phyloP scores from a whole-genome alignment of 2,797 vertebrate species.

The Hapalemur alaotrensis region DNA sequence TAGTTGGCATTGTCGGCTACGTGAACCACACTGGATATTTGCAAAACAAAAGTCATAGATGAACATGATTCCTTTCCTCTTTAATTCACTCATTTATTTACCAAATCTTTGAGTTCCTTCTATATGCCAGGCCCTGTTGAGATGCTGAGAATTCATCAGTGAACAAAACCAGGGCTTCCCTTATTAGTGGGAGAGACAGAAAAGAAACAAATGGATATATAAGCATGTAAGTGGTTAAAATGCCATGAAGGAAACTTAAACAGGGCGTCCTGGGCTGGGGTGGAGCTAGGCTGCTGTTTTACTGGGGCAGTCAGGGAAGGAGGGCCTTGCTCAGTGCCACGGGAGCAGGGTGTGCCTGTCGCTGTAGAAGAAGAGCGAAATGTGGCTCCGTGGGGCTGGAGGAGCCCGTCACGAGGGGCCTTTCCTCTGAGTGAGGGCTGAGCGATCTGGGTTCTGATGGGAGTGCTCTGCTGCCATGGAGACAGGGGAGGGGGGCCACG shows the following conservation, averaged over 20 bases:
- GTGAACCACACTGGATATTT: background rate
- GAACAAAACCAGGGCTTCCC: background rate
- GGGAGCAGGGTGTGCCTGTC: background rate
- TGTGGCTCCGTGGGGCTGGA: background rate
- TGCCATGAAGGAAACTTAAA: background rate
- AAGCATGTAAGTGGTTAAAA: background rate
- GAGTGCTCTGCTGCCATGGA: background rate
- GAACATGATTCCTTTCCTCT: background rate
- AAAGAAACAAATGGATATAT: background rate
- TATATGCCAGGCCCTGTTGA: background rate
- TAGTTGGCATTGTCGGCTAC: too few species aligned
- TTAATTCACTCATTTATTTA: background rate
- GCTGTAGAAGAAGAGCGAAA: background rate
- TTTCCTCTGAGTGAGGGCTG: background rate
- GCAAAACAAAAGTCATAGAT: background rate
- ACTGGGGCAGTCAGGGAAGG: background rate
- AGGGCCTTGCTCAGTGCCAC: accelerated
- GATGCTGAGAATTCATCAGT: background rate
- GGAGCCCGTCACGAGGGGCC: background rate
- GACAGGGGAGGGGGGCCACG: background rate
- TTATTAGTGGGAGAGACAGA: background rate
- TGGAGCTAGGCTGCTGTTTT: background rate
- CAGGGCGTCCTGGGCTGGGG: background rate
- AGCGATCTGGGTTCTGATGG: background rate
- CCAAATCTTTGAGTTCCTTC: background rate